These are phyloP conservation scores for Dicentrarchus labrax DNA, from an alignment of 2,113 vertebrate genomes.

Conservation along the genomic window DNA sequence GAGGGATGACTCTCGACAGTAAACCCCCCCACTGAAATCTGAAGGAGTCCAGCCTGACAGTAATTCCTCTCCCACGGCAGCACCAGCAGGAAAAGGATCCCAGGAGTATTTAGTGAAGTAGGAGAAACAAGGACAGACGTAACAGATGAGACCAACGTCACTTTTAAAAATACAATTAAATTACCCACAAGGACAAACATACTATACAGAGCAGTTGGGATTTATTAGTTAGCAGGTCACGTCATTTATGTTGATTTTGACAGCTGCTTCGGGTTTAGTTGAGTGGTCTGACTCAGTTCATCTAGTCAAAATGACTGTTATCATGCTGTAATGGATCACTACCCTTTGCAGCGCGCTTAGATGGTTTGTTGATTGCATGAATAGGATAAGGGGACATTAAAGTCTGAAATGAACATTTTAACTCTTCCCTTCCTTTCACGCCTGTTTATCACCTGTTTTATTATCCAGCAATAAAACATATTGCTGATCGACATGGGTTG, in stretches of 20 bases:
- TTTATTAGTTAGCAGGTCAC: conserved; percentile 49
- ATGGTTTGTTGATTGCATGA: conserved; percentile 61
- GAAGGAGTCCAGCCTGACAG: conserved; percentile 44
- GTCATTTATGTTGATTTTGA: conserved; percentile 48
- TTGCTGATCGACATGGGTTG: conserved; percentile 49
- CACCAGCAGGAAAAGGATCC: conserved; percentile 39
- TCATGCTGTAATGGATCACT: conserved; percentile 61
- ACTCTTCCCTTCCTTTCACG: conserved; percentile 24
- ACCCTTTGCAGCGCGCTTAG: conserved; percentile 26
- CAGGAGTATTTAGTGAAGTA: conserved; percentile 55
- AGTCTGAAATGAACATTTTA: conserved; percentile 56
- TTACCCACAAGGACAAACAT: conserved; percentile 64
- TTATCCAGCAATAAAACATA: conserved; percentile 1
- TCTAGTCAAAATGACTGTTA: conserved; percentile 56
- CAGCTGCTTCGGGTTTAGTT: conserved; percentile 61
- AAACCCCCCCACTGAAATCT: conserved; percentile 11
- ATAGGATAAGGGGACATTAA: conserved; percentile 56
- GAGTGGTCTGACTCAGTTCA: conserved; percentile 54
- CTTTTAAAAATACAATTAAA: conserved; percentile 57
- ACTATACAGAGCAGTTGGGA: conserved; percentile 36
- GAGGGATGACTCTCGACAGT: conserved; percentile 10
- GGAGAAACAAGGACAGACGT: conserved; percentile 63
- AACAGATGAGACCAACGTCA: conserved; percentile 48
- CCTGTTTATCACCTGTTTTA: conserved; percentile 16
- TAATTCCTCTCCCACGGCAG: conserved; percentile 46